A percentile compares a stretch with the other conserved stretches of the same genome.
Evolutionary conservation across 2,888 invertebrate genomes (phyloP).

Genomic region (Stegana nigrithorax): DNA sequence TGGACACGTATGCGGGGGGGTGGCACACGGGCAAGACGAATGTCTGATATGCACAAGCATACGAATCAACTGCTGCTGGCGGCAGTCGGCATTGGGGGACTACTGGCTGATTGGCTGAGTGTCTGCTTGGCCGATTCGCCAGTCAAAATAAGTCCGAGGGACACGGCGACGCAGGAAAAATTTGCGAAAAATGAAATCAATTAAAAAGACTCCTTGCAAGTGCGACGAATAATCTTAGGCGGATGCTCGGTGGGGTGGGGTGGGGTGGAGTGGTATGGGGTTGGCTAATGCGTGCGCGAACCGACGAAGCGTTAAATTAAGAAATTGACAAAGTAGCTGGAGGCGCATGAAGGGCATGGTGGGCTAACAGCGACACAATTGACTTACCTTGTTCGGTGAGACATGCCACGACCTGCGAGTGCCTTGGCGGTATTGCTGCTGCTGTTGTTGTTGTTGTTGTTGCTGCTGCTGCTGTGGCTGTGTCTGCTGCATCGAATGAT

Average conservation of each 20-base stretch:
- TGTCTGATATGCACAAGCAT: too few species aligned
- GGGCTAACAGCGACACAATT: neutral
- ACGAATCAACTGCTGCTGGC: too few species aligned
- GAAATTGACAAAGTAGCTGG: conserved; percentile 38
- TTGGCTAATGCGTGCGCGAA: conserved; percentile 15
- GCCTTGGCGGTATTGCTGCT: conserved; percentile 68
- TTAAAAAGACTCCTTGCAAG: conserved; percentile 38
- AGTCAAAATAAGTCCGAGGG: too few species aligned
- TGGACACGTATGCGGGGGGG: neutral
- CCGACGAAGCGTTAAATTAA: conserved; percentile 59
- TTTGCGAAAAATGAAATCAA: conserved; percentile 46
- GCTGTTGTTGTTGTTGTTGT: conserved; percentile 30
- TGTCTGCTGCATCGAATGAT: neutral
- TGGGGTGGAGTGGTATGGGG: too few species aligned
- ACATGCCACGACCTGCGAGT: conserved; percentile 78
- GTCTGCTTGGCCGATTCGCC: too few species aligned
- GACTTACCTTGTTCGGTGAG: conserved; percentile 76
- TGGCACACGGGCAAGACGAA: too few species aligned
- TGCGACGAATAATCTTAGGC: too few species aligned
- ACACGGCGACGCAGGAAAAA: too few species aligned
- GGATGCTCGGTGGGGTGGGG: too few species aligned
- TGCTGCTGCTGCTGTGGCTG: conserved; percentile 31
- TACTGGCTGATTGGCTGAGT: too few species aligned
- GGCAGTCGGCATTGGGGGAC: too few species aligned
- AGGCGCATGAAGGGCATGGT: neutral